Evolutionary conservation across 92 coral and sea anemone genomes (phyloP).

Genomic region (Epizoanthus stellaris): DNA sequence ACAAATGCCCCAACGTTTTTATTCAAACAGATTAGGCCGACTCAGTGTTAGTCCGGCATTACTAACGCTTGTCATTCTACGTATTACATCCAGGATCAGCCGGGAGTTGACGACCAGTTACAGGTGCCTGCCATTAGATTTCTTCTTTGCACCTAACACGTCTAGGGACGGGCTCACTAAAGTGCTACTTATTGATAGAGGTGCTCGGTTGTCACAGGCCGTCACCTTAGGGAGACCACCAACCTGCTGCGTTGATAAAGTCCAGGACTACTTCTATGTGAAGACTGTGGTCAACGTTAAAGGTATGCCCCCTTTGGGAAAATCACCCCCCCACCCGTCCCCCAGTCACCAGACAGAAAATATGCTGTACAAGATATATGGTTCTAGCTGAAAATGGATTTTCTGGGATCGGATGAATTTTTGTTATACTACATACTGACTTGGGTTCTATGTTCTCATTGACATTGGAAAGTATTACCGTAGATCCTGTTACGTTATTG

Average conservation of each 20-base stretch:
- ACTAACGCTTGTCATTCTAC: not conserved
- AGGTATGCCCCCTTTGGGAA: not conserved
- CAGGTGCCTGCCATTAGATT: slow-evolving; percentile 26
- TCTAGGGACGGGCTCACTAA: slow-evolving; percentile 5
- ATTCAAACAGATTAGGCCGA: too few species aligned
- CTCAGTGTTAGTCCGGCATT: not conserved
- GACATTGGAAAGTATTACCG: too few species aligned
- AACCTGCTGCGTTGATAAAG: not conserved
- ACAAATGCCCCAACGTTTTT: too few species aligned
- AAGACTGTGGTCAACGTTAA: not conserved
- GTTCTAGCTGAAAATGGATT: too few species aligned
- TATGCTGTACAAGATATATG: too few species aligned
- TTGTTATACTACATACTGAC: too few species aligned
- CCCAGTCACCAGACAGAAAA: too few species aligned
- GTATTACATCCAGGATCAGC: slow-evolving; percentile 1
- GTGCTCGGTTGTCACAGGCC: not conserved
- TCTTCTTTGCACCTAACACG: slow-evolving; percentile 33
- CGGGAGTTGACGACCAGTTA: not conserved
- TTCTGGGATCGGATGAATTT: too few species aligned
- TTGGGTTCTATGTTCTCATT: too few species aligned
- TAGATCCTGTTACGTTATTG: too few species aligned
- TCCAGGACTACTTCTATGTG: slow-evolving; percentile 25
- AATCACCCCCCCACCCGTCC: too few species aligned
- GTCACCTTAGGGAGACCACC: slow-evolving; percentile 20
- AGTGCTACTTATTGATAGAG: slow-evolving; percentile 10